Evolutionary conservation across 2,797 vertebrate species (phyloP), one percentile per base, ranked within the genome.

Genomic region (Scleropages formosus): DNA sequence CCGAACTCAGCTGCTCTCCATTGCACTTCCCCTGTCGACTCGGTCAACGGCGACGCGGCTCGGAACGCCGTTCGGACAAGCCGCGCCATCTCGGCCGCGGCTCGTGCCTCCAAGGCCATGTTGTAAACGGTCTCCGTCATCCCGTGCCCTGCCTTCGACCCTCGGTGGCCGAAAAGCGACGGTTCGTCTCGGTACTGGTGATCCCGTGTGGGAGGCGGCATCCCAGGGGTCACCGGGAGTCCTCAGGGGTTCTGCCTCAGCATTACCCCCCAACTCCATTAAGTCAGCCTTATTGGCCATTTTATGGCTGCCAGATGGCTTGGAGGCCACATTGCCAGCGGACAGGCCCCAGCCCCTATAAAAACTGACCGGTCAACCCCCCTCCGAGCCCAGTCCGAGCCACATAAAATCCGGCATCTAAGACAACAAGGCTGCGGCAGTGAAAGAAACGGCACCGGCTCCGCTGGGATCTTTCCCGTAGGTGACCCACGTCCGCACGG

Each of bases 241-340:
- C 84, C 82, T 80, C 84, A 62, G 71, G 87, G 87, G 75, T 86
- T 88, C 88, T 82, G 81, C 82, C 81, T 56, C 0, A 15, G 18
- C 79, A 79, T 83, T 82, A 80, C 77, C 81, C 64, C 79, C 76
- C 80, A 85, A 82, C 83, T 81, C 81, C 78, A 80, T 84, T 84
- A 86, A 88, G 81, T 49, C 53, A 84, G 90, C 44, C 80, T 78
- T 81, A 89, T 87, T 86, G 85, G 77, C 88, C 87, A 86, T 90
- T 88, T 96, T 95, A 96, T 90, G 88, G 90, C 85, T 89, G 86
- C 92, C 96, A 98, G 96, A 96, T 97, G 96, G 93, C 87, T 89
- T 24, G 82, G 78, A 80, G 87, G 86, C 84, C 79, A 79, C 83
- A 26, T 59, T 39, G 85, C 82, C 89, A 84, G 86, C 88, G 87